Evolutionary conservation across 2,797 vertebrate species (phyloP).

Genomic region (Sarcoramphus papa): DNA sequence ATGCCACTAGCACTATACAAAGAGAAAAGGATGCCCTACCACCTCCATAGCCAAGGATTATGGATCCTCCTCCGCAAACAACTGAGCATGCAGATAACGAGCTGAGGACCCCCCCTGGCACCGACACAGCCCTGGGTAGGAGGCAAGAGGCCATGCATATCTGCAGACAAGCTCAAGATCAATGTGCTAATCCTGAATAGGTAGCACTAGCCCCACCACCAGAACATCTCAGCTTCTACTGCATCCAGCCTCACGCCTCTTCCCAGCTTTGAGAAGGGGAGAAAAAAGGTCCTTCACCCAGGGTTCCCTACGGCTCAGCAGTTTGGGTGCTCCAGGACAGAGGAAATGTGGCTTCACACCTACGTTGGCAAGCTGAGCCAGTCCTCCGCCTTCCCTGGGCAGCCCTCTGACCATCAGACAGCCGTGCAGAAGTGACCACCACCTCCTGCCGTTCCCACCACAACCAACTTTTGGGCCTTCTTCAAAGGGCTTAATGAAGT

Average conservation of each 20-base stretch:
- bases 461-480: not conserved
- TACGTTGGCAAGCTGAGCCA: rapidly evolving
- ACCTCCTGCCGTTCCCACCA: not conserved
- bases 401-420: not conserved
- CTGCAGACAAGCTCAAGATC: not conserved
- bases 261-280: not conserved
- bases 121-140: not conserved
- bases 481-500: not conserved
- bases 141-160: not conserved
- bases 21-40: not conserved
- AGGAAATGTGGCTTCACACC: rapidly evolving
- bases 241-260: not conserved
- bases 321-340: not conserved
- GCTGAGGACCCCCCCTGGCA: not conserved
- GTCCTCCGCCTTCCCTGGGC: not conserved
- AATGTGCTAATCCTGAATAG: not conserved
- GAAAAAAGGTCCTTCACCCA: not conserved
- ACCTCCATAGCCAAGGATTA: not conserved
- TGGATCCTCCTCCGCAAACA: not conserved
- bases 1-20: not conserved
- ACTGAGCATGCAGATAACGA: not conserved
- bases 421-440: not conserved
- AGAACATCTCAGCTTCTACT: not conserved
- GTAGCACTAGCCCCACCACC: not conserved
- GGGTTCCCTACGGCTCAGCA: not conserved